Base-by-base conservation (phyloP, 2,888 invertebrate species). In the Heterodera filipjevi region DNA sequence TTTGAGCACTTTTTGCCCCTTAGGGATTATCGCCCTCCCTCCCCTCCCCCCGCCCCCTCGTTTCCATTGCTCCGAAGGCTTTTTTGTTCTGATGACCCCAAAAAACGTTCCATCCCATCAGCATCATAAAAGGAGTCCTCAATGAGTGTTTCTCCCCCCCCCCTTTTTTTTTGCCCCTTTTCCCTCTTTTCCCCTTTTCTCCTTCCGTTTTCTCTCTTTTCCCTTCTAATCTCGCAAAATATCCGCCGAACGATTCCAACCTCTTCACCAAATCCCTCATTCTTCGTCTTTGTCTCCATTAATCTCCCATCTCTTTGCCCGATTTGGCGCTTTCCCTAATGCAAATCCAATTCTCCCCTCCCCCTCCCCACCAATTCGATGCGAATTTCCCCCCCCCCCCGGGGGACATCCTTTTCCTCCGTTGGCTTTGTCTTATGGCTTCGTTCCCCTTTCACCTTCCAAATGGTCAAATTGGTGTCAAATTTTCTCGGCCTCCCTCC, bases 381-480 rank as follows among this genome's bases (percentile, higher is more conserved):
- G 59, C 59, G 27, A 59, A 68, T 33, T 68, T 68, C 32, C 68
- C 35, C 68, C 12, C 8, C 8, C 39, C n/a, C n/a, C n/a, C 66
- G 66, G 22, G 53, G 53, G 53, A 22, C 44, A 53, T 22, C n/a
- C n/a, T n/a, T n/a, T n/a, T 16, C 10, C n/a, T 59, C 59, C n/a
- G 59, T 27, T n/a, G 59, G 59, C 59, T 59, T 59, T 27, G 59
- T 22, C 59, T 59, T 59, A 6, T 5, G n/a, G 6, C 19, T 59
- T 59, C 59, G 59, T 27, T 27, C 59, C 5, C 8, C 59, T 59
- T 59, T 59, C 59, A 59, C 59, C 68, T 68, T 35, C 35, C 19
- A 33, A 68, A 35, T 33, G 33, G 68, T 3, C 68, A 68, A 68
- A 68, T 68, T 68, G 68, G 68, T 35, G 68, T 68, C 68, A 68